A percentile compares a stretch with the other conserved stretches of the same genome.
These are phyloP conservation scores for Dynastes maya DNA, from an alignment of 2,888 invertebrate species.

Conservation along the genomic window DNA sequence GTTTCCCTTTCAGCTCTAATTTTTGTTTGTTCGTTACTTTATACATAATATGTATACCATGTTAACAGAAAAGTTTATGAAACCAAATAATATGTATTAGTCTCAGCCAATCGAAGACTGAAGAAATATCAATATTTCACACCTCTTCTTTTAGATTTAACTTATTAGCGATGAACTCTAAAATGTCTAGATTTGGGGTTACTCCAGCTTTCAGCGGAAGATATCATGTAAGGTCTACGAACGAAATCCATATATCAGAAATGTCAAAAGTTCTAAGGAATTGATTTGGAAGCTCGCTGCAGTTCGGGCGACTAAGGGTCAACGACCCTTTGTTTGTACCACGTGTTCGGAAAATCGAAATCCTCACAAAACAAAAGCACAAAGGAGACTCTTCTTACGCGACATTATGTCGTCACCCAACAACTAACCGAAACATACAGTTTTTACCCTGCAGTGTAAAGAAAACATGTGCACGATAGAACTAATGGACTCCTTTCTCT, in stretches of 20 bases:
- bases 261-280: constrained; percentile 12
- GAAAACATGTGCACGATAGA: constrained; percentile 16
- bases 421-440: constrained; percentile 18
- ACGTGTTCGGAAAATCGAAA: constrained; percentile 45
- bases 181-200: too few relatives aligned
- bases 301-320: constrained; percentile 17
- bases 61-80: too few relatives aligned
- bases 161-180: too few relatives aligned
- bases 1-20: too few relatives aligned
- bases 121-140: too few relatives aligned
- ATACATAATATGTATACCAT: too few relatives aligned
- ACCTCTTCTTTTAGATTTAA: too few relatives aligned
- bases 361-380: constrained; percentile 33
- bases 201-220: not conserved
- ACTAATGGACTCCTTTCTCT: constrained; percentile 2
- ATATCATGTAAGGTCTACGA: constrained; percentile 1
- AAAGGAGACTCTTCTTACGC: constrained; percentile 35
- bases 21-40: too few relatives aligned
- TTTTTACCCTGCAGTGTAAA: constrained; percentile 14
- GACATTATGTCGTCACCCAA: constrained; percentile 40
- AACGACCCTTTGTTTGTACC: constrained; percentile 36
- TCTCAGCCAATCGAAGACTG: too few relatives aligned
- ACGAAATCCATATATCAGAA: constrained; percentile 41
- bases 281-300: constrained; percentile 28
- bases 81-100: too few relatives aligned